Conservation (phyloP, 2,113 vertebrate genomes). For the Plotosus lineatus region DNA sequence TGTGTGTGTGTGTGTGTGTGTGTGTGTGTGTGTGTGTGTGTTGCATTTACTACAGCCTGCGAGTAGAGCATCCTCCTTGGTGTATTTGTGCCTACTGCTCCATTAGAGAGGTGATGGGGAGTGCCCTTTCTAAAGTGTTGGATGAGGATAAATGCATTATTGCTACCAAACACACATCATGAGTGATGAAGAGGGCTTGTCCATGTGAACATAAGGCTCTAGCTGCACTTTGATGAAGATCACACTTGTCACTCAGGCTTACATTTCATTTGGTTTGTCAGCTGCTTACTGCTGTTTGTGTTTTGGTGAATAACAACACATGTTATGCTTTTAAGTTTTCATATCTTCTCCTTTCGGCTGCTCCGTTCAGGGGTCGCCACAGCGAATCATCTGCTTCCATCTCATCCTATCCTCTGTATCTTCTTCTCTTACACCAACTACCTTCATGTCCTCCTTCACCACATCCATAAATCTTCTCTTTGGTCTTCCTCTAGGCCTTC, state of each 20-base stretch:
- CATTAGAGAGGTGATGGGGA: conserved; percentile 52
- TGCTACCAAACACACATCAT: conserved; percentile 34
- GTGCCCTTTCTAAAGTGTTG: conserved; percentile 32
- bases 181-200: conserved; percentile 19
- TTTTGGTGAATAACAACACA: background rate
- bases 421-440: too few relatives aligned
- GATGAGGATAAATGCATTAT: conserved; percentile 50
- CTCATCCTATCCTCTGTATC: too few relatives aligned
- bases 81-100: conserved; percentile 37
- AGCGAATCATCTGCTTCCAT: too few relatives aligned
- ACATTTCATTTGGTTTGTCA: conserved; percentile 1
- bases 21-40: conserved; percentile 31
- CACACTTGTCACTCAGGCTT: conserved; percentile 15
- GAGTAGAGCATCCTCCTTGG: conserved; percentile 13
- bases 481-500: too few relatives aligned
- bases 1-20: conserved; percentile 32
- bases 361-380: too few relatives aligned
- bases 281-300: background rate
- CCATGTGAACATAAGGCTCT: background rate
- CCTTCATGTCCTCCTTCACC: too few relatives aligned
- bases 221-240: conserved; percentile 24
- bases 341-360: too few relatives aligned
- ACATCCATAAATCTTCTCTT: too few relatives aligned
- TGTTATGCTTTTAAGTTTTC: background rate
- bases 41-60: conserved; percentile 34